Evolutionary conservation across 2,113 vertebrate species (phyloP).

Genomic region (Notiomystis cincta): DNA sequence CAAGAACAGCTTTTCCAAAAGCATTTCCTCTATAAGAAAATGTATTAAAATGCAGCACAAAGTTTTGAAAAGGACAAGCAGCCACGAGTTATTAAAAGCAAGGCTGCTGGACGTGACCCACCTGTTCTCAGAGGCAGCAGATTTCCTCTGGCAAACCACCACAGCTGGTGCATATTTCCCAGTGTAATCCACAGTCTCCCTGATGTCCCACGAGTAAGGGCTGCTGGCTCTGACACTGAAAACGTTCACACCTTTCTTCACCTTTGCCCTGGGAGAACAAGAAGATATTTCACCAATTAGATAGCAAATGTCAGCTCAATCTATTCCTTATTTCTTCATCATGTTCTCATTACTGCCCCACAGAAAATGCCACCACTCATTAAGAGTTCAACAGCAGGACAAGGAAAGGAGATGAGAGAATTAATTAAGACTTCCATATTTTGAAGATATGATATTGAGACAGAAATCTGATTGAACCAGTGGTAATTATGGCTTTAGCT

Average conservation of each 20-base stretch:
- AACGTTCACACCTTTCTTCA: slow-evolving; percentile 84
- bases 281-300: not conserved
- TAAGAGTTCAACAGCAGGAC: not conserved
- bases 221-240: slow-evolving; percentile 81
- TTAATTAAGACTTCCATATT: not conserved
- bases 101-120: slow-evolving; percentile 26
- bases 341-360: not conserved
- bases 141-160: slow-evolving; percentile 81
- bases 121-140: slow-evolving; percentile 71
- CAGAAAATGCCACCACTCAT: not conserved
- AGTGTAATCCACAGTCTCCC: slow-evolving; percentile 68
- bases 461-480: not conserved
- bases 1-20: not conserved
- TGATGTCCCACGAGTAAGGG: slow-evolving; percentile 83
- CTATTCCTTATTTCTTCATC: not conserved
- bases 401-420: not conserved
- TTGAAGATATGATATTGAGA: not conserved
- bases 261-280: slow-evolving; percentile 78
- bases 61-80: not conserved
- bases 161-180: slow-evolving; percentile 76
- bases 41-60: accelerated
- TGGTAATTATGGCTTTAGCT: not conserved
- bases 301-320: not conserved
- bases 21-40: not conserved
- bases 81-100: accelerated